Evolutionary conservation across 2,888 invertebrate genomes (phyloP), one percentile per base, ranked within the genome.

Genomic region (Gastracanthus pulcherrimus): DNA sequence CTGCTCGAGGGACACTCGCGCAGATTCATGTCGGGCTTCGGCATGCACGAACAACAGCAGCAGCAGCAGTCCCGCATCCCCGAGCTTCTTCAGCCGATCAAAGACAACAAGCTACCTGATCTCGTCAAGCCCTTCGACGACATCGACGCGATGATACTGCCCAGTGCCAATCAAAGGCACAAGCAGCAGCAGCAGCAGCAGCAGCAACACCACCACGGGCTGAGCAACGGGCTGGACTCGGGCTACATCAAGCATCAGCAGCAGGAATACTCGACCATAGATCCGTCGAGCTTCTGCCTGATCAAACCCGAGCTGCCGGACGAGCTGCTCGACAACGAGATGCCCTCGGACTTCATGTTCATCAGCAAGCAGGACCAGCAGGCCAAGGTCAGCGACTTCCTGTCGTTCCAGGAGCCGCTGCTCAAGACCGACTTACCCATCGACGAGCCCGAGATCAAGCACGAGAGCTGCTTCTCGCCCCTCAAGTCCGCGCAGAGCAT

Each of bases 401-500:
- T 78, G 38, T 62, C 72, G 4, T 67, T 38, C 11, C 58, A 72
- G 0, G 70, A 74, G 3, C 7, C 84, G 64, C 64, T 80, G 0
- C 34, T 69, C 2, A 76, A 83, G 13, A n/a, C n/a, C n/a, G n/a
- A n/a, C n/a, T n/a, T n/a, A n/a, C 62, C 64, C 1, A 0, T n/a
- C 0, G 23, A 29, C 0, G 76, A 76, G 19, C 19, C 48, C 1
- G 82, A 76, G 4, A 1, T 66, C 0, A 83, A 78, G 16, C 75
- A 60, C 4, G 81, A 81, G 0, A 81, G 69, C 62, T n/a, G n/a
- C n/a, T 85, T 88, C 41, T 89, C 90, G 26, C 89, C 90, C 4
- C 86, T 90, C 58, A 90, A 91, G 31, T 89, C 89, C 5, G 90
- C 89, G 1, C 89, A 90, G 70, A 87, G 89, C 55, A 90, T 90